These are phyloP conservation scores for Capitella teleta DNA, from an alignment of 1,140 invertebrate species.

Conservation along the genomic window DNA sequence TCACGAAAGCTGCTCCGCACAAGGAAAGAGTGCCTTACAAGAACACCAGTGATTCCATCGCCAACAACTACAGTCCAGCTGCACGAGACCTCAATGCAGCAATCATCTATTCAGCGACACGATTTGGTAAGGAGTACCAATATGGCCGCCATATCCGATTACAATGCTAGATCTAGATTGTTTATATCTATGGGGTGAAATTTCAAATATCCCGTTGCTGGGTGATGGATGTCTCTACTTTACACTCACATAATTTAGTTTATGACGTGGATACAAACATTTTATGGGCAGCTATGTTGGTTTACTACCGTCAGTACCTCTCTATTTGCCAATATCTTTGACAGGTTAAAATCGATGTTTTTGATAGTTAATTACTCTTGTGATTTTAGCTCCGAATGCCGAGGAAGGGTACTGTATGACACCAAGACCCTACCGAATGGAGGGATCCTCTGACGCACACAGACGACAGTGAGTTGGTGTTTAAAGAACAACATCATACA, in stretches of 20 bases:
- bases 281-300: neutral
- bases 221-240: neutral
- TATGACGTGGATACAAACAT: neutral
- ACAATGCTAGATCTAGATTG: neutral
- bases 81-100: conserved; percentile 44
- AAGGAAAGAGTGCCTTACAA: conserved; percentile 38
- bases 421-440: too few species aligned
- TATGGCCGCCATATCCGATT: neutral
- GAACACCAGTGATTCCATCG: conserved; percentile 55
- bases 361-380: too few species aligned
- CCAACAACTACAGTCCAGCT: conserved; percentile 48
- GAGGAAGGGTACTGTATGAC: too few species aligned
- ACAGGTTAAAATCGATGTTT: too few species aligned
- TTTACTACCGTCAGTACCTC: too few species aligned
- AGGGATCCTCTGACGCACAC: too few species aligned
- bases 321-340: too few species aligned
- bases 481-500: too few species aligned
- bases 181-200: neutral
- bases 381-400: too few species aligned
- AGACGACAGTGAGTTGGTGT: too few species aligned
- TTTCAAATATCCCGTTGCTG: neutral
- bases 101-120: conserved; percentile 40
- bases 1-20: conserved; percentile 34
- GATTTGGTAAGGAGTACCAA: conserved; percentile 24
- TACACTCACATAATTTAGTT: neutral